These are phyloP conservation scores for Cephus sareptanus DNA, from an alignment of 2,888 invertebrate genomes.

Conservation along the genomic window DNA sequence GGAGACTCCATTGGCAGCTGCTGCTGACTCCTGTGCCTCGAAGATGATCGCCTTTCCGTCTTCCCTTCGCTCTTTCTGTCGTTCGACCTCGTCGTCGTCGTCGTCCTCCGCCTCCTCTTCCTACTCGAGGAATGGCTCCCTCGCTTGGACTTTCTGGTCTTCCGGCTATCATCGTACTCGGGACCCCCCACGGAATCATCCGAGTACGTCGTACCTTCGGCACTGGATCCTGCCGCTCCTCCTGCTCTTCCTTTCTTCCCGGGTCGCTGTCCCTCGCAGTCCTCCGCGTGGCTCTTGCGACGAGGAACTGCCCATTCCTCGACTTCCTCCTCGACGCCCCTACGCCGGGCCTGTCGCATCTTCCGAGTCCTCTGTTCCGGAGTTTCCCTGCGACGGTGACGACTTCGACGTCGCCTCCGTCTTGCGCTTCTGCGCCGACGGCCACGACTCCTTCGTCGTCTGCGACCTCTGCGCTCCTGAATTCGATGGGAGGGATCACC, in stretches of 20 bases:
- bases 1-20: constrained; percentile 19
- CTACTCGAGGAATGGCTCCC: too few species aligned
- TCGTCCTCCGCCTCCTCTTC: too few species aligned
- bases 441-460: neutral
- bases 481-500: constrained; percentile 20
- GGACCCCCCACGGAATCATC: neutral
- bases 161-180: neutral
- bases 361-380: constrained; percentile 17
- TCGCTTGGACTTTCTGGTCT: neutral
- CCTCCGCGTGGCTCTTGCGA: constrained; percentile 9
- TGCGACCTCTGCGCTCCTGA: constrained; percentile 19
- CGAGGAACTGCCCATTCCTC: neutral
- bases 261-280: constrained; percentile 25
- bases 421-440: neutral
- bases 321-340: neutral
- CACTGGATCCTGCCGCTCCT: constrained; percentile 20
- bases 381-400: neutral
- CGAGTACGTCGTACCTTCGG: constrained; percentile 16
- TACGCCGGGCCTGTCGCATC: constrained; percentile 10
- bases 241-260: constrained; percentile 12
- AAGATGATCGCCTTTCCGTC: constrained; percentile 24
- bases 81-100: too few species aligned
- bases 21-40: constrained; percentile 27
- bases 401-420: constrained; percentile 7
- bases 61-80: constrained; percentile 24